These are phyloP conservation scores for Dryadula phaetusa DNA, from an alignment of 2,888 invertebrate species.

Conservation along the genomic window DNA sequence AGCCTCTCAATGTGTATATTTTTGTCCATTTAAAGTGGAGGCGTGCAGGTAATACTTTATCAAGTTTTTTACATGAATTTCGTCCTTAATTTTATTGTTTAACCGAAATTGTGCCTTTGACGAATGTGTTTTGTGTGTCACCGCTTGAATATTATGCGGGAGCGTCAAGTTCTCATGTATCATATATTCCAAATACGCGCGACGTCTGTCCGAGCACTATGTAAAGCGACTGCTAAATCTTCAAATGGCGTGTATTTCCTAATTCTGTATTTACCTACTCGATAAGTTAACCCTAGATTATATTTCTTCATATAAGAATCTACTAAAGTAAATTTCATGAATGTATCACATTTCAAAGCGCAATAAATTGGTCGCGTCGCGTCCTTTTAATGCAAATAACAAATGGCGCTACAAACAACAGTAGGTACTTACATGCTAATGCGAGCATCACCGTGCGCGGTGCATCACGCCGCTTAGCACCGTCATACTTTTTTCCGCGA, in stretches of 20 bases:
- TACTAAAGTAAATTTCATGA: background rate
- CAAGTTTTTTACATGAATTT: conserved; percentile 14
- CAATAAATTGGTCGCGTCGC: conserved; percentile 13
- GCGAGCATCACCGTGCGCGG: background rate
- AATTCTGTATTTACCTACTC: too few relatives aligned
- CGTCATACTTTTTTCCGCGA: background rate
- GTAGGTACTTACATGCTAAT: conserved; percentile 11
- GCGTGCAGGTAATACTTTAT: conserved; percentile 30
- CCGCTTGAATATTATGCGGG: background rate
- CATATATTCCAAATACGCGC: conserved; percentile 15
- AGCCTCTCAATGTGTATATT: conserved; percentile 5
- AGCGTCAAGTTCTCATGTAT: conserved; percentile 19
- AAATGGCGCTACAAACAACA: conserved; percentile 20
- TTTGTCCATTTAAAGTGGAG: conserved; percentile 6
- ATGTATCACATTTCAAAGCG: conserved; percentile 5
- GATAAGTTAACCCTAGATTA: too few relatives aligned
- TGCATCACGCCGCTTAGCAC: background rate
- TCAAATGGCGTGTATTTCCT: background rate
- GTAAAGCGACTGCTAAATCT: background rate
- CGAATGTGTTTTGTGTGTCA: conserved; percentile 15
- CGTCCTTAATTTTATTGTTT: conserved; percentile 20
- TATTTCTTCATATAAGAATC: too few relatives aligned
- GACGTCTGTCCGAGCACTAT: background rate
- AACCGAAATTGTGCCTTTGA: conserved; percentile 20
- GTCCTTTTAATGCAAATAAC: conserved; percentile 13